Percentiles rank a stretch among this genome's conserved stretches.
phyloP scores from a whole-genome alignment of 2,113 vertebrate genomes.

The Phalacrocorax carbo region DNA sequence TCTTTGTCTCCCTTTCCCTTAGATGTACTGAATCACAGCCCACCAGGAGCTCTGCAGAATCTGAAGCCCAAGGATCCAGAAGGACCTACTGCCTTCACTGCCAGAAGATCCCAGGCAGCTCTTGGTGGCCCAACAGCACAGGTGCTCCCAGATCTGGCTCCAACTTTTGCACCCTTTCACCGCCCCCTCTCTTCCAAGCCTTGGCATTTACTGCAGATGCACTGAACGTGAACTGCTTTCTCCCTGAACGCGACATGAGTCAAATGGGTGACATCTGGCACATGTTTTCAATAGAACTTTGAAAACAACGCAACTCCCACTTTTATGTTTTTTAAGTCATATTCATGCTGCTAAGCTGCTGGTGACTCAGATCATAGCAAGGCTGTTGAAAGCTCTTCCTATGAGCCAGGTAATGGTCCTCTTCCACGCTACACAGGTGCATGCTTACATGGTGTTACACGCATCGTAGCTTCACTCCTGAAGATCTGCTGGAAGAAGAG shows the following conservation, averaged over 20 bases:
- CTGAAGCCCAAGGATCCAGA: not conserved
- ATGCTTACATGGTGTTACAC: not conserved
- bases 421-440: not conserved
- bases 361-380: not conserved
- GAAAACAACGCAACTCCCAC: not conserved
- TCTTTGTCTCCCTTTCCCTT: not conserved
- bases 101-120: not conserved
- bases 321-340: not conserved
- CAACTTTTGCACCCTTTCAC: accelerated
- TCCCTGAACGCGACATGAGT: not conserved
- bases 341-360: not conserved
- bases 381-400: not conserved
- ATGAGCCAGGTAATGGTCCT: not conserved
- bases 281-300: not conserved
- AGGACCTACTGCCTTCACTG: not conserved
- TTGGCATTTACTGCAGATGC: not conserved
- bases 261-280: not conserved
- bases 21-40: not conserved
- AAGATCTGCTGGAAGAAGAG: not conserved
- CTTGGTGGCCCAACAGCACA: accelerated
- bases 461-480: not conserved
- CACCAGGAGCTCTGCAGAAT: not conserved
- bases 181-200: not conserved
- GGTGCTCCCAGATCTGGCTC: not conserved
- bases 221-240: not conserved